phyloP scores from a whole-genome alignment of 2,888 invertebrate genomes.

The Myopa tessellatipennis region DNA sequence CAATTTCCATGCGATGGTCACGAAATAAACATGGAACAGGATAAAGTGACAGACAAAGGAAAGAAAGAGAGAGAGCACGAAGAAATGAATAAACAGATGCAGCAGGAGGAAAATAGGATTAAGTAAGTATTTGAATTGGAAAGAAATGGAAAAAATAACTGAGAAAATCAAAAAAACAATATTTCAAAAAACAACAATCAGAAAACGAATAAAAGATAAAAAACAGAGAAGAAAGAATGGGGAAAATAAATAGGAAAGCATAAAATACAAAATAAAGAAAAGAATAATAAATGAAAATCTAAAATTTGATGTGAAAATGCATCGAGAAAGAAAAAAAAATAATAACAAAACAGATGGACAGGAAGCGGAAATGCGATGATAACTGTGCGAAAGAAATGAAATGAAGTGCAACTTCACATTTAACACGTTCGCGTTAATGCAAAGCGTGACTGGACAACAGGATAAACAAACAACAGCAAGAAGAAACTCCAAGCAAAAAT shows the following conservation, averaged over 20 bases:
- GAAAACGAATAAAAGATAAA: no score
- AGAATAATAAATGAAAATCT: neutral
- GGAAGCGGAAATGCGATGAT: slow-evolving; percentile 28
- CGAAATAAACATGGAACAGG: slow-evolving; percentile 21
- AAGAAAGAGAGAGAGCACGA: neutral
- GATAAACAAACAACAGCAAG: slow-evolving; percentile 5
- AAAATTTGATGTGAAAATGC: neutral
- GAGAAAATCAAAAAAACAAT: no score
- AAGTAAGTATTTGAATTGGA: neutral
- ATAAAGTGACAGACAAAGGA: slow-evolving; percentile 21
- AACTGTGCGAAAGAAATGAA: slow-evolving; percentile 8
- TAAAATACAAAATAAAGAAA: neutral
- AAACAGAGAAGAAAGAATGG: no score
- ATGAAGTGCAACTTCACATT: slow-evolving; percentile 51
- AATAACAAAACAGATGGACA: neutral
- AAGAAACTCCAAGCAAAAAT: slow-evolving; percentile 41
- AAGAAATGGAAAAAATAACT: neutral
- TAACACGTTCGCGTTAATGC: slow-evolving; percentile 53
- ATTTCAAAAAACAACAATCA: no score
- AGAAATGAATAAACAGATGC: neutral
- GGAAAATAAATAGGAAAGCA: neutral
- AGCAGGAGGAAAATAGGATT: neutral
- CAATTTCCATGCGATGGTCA: slow-evolving; percentile 35
- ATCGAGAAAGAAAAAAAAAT: neutral
- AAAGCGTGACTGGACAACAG: slow-evolving; percentile 29